Conservation (phyloP, 2,797 vertebrate species). For the Uromys caudimaculatus region DNA sequence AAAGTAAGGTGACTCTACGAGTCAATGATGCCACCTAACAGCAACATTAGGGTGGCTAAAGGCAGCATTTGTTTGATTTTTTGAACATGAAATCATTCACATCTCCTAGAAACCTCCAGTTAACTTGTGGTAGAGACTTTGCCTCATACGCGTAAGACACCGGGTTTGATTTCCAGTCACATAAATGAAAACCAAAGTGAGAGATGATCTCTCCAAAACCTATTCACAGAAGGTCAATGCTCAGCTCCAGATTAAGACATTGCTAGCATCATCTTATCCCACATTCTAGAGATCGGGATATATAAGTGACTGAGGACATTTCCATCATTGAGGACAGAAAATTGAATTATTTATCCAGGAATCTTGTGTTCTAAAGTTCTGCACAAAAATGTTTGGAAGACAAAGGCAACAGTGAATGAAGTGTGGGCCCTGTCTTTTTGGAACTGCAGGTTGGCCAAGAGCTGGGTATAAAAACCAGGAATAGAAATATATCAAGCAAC, state of each 20-base stretch:
- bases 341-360: not conserved
- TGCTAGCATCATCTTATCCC: not conserved
- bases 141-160: not conserved
- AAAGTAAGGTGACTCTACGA: not conserved
- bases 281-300: not conserved
- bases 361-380: not conserved
- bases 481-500: not conserved
- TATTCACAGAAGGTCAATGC: not conserved
- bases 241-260: not conserved
- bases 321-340: not conserved
- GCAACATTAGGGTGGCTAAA: not conserved
- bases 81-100: not conserved
- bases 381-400: not conserved
- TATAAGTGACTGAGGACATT: not conserved
- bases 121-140: not conserved
- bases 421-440: not conserved
- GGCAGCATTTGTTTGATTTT: not conserved
- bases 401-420: not conserved
- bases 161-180: not conserved
- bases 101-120: not conserved
- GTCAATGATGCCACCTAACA: not conserved
- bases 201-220: not conserved
- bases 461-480: not conserved
- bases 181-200: not conserved
- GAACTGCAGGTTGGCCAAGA: not conserved